These are phyloP conservation scores for Cavia aperea DNA, from an alignment of 2,113 vertebrate species.

Conservation along the genomic window DNA sequence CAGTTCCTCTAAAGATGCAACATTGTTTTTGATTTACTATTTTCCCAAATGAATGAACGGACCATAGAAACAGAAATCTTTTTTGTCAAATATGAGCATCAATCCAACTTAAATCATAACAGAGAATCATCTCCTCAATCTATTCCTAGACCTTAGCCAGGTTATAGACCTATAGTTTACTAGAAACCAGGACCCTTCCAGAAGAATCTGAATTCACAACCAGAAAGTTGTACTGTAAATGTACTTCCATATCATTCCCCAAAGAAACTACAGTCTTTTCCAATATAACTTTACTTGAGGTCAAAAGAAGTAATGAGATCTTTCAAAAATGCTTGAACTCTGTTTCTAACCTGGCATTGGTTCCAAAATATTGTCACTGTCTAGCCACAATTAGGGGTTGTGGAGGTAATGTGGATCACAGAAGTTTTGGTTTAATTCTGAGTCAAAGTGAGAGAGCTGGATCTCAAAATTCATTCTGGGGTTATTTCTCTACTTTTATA, in stretches of 20 bases:
- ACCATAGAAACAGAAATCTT: background rate
- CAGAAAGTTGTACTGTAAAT: background rate
- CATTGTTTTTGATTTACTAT: background rate
- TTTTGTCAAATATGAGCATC: background rate
- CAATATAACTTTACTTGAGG: background rate
- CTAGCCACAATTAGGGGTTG: background rate
- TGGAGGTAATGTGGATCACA: background rate
- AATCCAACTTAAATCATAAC: background rate
- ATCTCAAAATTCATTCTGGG: background rate
- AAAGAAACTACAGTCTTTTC: background rate
- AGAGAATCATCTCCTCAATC: background rate
- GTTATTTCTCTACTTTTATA: background rate
- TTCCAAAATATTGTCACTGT: background rate
- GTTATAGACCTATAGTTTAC: background rate
- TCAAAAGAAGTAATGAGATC: background rate
- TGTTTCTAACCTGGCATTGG: background rate
- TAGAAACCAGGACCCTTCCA: background rate
- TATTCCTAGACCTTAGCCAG: background rate
- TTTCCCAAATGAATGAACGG: background rate
- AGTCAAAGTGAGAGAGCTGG: rapidly evolving
- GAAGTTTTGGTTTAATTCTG: background rate
- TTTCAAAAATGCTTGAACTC: background rate
- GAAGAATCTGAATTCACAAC: background rate
- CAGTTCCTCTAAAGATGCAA: background rate
- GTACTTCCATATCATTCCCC: background rate